A percentile compares a stretch with the other conserved stretches of the same genome.
Conservation (phyloP, 2,888 invertebrate genomes). For the Abrostola triplasia region DNA sequence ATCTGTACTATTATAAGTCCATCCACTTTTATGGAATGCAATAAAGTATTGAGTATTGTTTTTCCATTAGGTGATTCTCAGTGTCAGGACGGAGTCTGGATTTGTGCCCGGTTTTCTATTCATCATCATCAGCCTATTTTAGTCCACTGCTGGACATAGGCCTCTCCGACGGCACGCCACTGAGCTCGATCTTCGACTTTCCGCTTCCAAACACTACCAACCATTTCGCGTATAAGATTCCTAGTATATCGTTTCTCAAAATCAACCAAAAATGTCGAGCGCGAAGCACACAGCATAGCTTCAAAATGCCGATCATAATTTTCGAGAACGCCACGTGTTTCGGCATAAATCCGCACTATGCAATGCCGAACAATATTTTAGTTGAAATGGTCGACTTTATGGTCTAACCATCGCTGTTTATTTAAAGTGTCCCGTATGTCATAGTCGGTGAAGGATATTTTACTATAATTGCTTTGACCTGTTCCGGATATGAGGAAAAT, state of each 20-base stretch:
- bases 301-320: slow-evolving; percentile 77
- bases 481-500: background rate
- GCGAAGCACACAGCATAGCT: slow-evolving; percentile 58
- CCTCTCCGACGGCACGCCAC: no score
- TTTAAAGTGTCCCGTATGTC: slow-evolving; percentile 60
- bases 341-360: slow-evolving; percentile 78
- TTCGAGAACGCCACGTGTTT: slow-evolving; percentile 71
- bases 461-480: background rate
- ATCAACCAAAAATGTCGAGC: slow-evolving; percentile 35
- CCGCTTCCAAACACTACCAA: no score
- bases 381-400: slow-evolving; percentile 73
- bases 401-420: slow-evolving; percentile 68
- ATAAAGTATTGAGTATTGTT: no score
- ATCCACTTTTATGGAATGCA: no score
- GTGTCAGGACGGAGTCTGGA: no score
- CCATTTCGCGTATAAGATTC: no score
- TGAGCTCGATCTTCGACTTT: no score
- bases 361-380: slow-evolving; percentile 75
- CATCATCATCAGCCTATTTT: no score
- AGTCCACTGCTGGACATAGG: no score
- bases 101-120: no score
- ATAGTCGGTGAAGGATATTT: slow-evolving; percentile 21
- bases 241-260: slow-evolving; percentile 15
- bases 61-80: no score
- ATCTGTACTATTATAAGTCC: no score